Conservation (phyloP, 1,140 invertebrate genomes). For the Phymastichus coffea region DNA sequence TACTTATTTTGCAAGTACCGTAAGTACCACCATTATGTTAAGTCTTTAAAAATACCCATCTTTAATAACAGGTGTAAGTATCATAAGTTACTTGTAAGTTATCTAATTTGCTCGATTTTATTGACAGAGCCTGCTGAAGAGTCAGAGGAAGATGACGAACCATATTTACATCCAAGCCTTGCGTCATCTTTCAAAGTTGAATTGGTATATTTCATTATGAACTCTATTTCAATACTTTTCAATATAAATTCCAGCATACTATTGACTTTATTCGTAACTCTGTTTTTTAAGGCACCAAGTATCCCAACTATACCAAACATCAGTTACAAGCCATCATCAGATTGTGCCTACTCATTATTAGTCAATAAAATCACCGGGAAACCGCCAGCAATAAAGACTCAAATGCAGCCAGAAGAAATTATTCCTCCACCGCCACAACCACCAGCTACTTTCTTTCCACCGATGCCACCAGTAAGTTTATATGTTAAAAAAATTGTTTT, state of each 20-base stretch:
- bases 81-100: conserved; percentile 2
- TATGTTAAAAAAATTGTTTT: conserved; percentile 34
- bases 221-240: conserved; percentile 6
- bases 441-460: conserved; percentile 38
- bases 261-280: background rate
- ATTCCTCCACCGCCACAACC: conserved; percentile 30
- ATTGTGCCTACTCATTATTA: conserved; percentile 82
- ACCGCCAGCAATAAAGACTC: conserved; percentile 51
- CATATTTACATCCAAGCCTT: conserved; percentile 82
- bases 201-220: conserved; percentile 57
- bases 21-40: conserved; percentile 47
- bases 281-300: conserved; percentile 59
- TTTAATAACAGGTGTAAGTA: conserved; percentile 23
- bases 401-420: conserved; percentile 5
- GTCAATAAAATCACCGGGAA: conserved; percentile 81
- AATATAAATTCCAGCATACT: background rate
- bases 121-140: conserved; percentile 54
- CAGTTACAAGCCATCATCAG: conserved; percentile 75
- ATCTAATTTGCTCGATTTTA: conserved; percentile 37
- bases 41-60: conserved; percentile 32
- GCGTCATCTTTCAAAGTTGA: conserved; percentile 59
- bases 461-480: conserved; percentile 37
- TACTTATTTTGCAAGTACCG: conserved; percentile 53
- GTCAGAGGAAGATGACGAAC: conserved; percentile 58
- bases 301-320: conserved; percentile 70